Evolutionary conservation across 2,888 invertebrate genomes (phyloP).

Genomic region (Diabrotica balteata): DNA sequence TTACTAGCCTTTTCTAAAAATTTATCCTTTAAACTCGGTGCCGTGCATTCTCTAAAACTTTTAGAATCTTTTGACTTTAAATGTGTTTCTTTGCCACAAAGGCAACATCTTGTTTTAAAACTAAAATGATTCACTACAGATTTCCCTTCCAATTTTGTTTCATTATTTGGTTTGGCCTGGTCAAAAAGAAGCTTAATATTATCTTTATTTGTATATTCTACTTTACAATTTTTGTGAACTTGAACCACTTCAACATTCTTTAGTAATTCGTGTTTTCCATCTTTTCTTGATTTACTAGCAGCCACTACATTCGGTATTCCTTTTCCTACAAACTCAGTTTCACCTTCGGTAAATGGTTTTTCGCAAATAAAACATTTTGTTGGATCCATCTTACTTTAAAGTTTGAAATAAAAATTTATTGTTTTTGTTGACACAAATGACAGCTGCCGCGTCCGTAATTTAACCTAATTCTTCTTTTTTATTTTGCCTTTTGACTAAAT

Average conservation of each 20-base stretch:
- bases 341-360: neutral
- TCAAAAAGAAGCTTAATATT: neutral
- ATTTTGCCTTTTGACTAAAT: no score
- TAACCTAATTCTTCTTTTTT: no score
- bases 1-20: conserved; percentile 1
- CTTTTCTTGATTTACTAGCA: conserved; percentile 9
- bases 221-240: conserved; percentile 14
- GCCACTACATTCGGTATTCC: conserved; percentile 9
- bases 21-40: conserved; percentile 1
- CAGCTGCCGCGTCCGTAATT: no score
- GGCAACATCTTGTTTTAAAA: conserved; percentile 8
- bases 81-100: neutral
- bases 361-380: conserved; percentile 15
- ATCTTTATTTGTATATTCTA: conserved; percentile 5
- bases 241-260: conserved; percentile 7
- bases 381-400: neutral
- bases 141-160: neutral
- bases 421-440: no score
- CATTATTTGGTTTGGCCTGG: neutral
- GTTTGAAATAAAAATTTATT: no score
- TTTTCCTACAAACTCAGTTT: conserved; percentile 18
- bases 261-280: conserved; percentile 8
- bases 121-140: neutral
- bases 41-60: neutral
- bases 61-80: neutral